These are phyloP conservation scores for Contarinia nasturtii DNA, from an alignment of 1,140 invertebrate genomes.

Conservation along the genomic window DNA sequence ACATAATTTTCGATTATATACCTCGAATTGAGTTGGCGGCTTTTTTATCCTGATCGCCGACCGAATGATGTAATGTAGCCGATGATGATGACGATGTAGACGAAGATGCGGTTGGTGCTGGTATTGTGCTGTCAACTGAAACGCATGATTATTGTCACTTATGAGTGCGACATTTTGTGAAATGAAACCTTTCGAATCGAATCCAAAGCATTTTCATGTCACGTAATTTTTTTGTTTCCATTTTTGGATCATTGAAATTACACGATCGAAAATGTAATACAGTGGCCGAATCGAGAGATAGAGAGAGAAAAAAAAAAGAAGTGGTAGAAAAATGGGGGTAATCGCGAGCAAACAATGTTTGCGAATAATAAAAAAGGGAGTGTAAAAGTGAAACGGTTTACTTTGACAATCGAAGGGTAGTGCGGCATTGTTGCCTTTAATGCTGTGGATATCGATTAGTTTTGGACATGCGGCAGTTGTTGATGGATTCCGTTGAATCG, in stretches of 20 bases:
- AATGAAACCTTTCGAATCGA: neutral
- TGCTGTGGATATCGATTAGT: neutral
- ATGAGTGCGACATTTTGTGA: no score
- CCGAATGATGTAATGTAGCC: neutral
- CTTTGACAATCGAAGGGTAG: no score
- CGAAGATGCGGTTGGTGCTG: slow-evolving; percentile 2
- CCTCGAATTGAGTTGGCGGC: slow-evolving; percentile 40
- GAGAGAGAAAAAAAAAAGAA: no score
- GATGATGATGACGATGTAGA: neutral
- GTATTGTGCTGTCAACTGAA: slow-evolving; percentile 6
- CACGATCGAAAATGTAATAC: neutral
- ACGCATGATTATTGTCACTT: neutral
- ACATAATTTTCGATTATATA: slow-evolving; percentile 9
- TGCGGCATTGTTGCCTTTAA: neutral
- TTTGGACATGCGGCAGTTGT: neutral
- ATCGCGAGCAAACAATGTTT: no score
- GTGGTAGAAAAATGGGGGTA: no score
- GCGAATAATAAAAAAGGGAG: no score
- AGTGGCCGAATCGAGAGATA: neutral
- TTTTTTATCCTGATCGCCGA: slow-evolving; percentile 30
- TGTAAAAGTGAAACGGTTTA: no score
- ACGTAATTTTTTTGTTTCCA: neutral
- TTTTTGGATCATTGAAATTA: neutral
- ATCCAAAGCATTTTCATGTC: neutral
- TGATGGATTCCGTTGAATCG: neutral